Evolutionary conservation across 2,113 vertebrate species (phyloP).

Genomic region (Callopanchax toddi): DNA sequence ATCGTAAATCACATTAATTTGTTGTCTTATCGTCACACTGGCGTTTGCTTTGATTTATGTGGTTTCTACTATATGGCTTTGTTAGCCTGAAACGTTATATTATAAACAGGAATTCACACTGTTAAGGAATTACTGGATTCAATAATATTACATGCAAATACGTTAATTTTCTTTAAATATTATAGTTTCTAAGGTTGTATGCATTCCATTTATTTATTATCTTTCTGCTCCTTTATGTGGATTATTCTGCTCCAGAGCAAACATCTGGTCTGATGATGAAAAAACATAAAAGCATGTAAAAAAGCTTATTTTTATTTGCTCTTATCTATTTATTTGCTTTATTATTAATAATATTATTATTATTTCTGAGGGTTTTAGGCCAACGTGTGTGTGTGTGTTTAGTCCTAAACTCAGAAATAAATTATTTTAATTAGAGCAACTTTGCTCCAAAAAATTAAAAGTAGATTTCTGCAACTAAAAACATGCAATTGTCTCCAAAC

Average conservation of each 20-base stretch:
- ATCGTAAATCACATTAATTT: slow-evolving; percentile 92
- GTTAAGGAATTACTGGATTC: slow-evolving; percentile 32
- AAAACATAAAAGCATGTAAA: no score
- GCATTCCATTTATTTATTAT: no score
- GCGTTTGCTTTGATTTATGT: slow-evolving; percentile 85
- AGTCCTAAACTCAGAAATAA: not conserved
- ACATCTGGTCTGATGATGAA: not conserved
- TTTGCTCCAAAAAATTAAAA: no score
- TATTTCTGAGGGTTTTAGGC: no score
- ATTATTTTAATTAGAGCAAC: not conserved
- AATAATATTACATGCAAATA: slow-evolving; percentile 33
- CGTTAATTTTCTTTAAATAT: slow-evolving; percentile 21
- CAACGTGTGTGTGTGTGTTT: not conserved
- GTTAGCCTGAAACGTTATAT: slow-evolving; percentile 74
- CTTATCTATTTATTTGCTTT: no score
- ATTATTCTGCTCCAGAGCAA: not conserved
- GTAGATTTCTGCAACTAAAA: no score
- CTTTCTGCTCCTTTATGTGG: not conserved
- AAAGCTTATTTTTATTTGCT: no score
- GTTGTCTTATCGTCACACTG: slow-evolving; percentile 84
- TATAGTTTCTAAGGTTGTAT: not conserved
- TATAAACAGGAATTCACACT: slow-evolving; percentile 58
- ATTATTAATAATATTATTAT: no score
- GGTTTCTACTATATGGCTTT: slow-evolving; percentile 82
- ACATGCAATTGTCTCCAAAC: no score